Conservation (phyloP, 2,888 invertebrate genomes). For the Brachyopa scutellaris region DNA sequence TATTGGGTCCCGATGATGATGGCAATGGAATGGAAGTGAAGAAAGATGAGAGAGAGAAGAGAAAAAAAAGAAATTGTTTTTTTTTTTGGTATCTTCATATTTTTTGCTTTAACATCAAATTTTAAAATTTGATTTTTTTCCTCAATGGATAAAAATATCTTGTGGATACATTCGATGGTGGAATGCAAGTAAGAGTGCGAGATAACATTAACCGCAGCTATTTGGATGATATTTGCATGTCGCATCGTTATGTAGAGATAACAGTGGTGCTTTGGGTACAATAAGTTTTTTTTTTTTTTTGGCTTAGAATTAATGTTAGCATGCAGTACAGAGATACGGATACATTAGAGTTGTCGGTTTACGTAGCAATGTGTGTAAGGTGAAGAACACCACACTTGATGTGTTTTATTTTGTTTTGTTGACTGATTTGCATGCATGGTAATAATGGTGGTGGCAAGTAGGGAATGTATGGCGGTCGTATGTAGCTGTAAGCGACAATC, state of each 20-base stretch:
- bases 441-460: slow-evolving; percentile 32
- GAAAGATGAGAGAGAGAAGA: slow-evolving; percentile 28
- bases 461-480: slow-evolving; percentile 57
- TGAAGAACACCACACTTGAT: slow-evolving; percentile 18
- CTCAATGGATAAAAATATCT: slow-evolving; percentile 31
- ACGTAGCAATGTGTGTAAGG: slow-evolving; percentile 28
- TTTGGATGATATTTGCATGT: slow-evolving; percentile 48
- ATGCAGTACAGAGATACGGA: not conserved
- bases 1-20: slow-evolving; percentile 21
- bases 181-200: slow-evolving; percentile 61
- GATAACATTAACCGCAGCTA: slow-evolving; percentile 27
- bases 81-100: slow-evolving; percentile 21
- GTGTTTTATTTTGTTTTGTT: slow-evolving; percentile 1
- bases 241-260: slow-evolving; percentile 24
- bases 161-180: slow-evolving; percentile 30
- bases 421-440: slow-evolving; percentile 48
- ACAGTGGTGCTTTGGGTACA: slow-evolving; percentile 5
- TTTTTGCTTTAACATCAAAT: slow-evolving; percentile 44
- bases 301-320: slow-evolving; percentile 30
- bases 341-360: not conserved
- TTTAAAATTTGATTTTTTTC: slow-evolving; percentile 50
- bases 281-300: no score
- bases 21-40: slow-evolving; percentile 20
- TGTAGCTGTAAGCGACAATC: slow-evolving; percentile 63
- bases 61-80: slow-evolving; percentile 56